Evolutionary conservation across 2,113 vertebrate species (phyloP), one percentile per base, ranked within the genome.

Genomic region (Piaya cayana): DNA sequence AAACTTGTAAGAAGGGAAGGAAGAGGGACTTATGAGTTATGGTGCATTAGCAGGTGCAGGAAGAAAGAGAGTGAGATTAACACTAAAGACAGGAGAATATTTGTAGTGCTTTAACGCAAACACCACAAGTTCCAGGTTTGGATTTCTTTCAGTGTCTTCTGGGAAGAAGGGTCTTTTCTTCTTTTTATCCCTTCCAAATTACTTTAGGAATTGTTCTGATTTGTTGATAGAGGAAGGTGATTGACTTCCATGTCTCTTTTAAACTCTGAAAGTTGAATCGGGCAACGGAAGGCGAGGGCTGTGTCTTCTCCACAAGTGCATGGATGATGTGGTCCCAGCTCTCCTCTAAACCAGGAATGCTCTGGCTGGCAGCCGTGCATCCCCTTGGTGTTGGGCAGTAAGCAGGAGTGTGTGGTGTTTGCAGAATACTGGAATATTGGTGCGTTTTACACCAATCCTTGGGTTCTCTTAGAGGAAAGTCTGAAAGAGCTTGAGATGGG

Each of bases 1-100:
- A 97, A 97, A 97, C 95, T 94, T 86, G 72, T 94, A 93, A 76
- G 68, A 88, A 81, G 93, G 76, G 62, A 79, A 93, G 93, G 72
- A 72, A 86, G 79, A 92, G 59, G 21, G 89, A 59, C 43, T 52
- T 60, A 1, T 30, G 92, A 78, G 78, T 96, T 95, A 95, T 88
- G 93, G 96, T 96, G 82, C 91, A 59, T 88, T 82, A 95, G 86
- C 92, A 96, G 95, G 94, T 97, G 64, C 70, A 64, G 74, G 45
- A 52, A 53, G 43, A 82, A 80, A 62, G 64, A 47, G 67, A 86
- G 56, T 25, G 79, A 91, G 68, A 83, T 94, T 75, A 86, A 83
- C 62, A 37, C 27, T 8, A 26, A 86, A 91, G 45, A 45, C 62
- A 70, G 77, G 77, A 74, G 56, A 79, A 11, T 74, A 50, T 77